A percentile compares a stretch with the other conserved stretches of the same genome.
These are phyloP conservation scores for Artibeus jamaicensis DNA, from an alignment of 2,797 vertebrate species.

Conservation along the genomic window DNA sequence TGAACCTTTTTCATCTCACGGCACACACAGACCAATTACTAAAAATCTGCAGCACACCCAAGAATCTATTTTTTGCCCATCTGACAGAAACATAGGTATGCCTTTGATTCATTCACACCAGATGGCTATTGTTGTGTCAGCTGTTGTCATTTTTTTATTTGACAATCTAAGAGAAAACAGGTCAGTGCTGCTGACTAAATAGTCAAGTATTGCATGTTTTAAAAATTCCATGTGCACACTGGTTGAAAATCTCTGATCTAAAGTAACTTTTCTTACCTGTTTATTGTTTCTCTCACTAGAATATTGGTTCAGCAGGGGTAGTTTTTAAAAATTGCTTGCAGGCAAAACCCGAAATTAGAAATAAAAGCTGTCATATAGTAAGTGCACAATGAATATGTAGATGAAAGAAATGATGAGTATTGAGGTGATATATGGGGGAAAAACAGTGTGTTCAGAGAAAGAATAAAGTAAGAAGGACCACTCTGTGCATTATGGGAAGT, in stretches of 20 bases:
- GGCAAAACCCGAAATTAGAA: not conserved
- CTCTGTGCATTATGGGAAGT: not conserved
- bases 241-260: not conserved
- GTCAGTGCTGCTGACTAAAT: not conserved
- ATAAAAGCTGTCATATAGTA: not conserved
- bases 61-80: not conserved
- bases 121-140: not conserved
- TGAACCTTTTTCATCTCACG: not conserved
- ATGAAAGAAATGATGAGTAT: not conserved
- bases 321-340: not conserved
- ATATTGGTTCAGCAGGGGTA: not conserved
- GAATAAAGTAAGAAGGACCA: not conserved
- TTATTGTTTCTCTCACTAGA: not conserved
- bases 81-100: not conserved
- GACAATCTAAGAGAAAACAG: not conserved
- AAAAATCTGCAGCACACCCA: not conserved
- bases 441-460: not conserved
- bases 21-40: not conserved
- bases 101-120: not conserved
- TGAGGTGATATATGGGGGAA: not conserved
- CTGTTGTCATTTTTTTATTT: not conserved
- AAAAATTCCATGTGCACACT: not conserved
- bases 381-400: not conserved
- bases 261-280: not conserved
- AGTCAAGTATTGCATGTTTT: not conserved